Evolutionary conservation across 2,888 invertebrate genomes (phyloP), one percentile per base, ranked within the genome.

Genomic region (Hemaris fuciformis): DNA sequence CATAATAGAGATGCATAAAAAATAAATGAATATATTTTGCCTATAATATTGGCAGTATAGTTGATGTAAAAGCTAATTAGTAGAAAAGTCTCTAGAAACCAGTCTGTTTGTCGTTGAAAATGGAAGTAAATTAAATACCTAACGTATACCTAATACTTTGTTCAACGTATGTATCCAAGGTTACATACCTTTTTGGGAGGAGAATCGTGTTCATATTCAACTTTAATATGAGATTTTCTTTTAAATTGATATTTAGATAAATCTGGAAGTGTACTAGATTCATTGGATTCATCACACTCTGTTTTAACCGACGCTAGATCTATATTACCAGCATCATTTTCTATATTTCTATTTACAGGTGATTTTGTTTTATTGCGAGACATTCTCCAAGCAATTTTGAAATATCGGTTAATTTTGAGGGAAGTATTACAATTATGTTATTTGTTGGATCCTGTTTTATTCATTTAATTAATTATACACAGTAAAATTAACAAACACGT

Each of bases 221-320:
- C 86, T 78, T 85, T 89, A 25, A 91, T 68, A 61, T 82, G 89
- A 6, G 86, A 76, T 72, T 85, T 90, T 70, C 84, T 89, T 65
- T 87, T 79, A 77, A 80, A 92, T 68, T 81, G 87, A 68, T 82
- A 92, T 65, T 81, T 75, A 59, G 73, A 83, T 20, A 91, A 71
- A 70, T 85, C 78, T 38, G 73, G 66, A 5, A 69, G n/a, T 1
- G 53, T 43, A 62, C 65, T 73, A 60, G 65, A 77, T 8, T 69
- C 62, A 34, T 64, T 74, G 22, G 57, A 43, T 59, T 70, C 67
- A 15, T 68, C 59, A 57, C 65, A 61, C 56, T 75, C 76, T 27
- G 61, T 59, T 71, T 76, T 64, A 62, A 2, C 1, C 15, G 48
- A 15, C 3, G 10, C 18, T 18, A 10, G 10, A 31, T 31, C 27